Evolutionary conservation across 2,888 invertebrate genomes (phyloP).

Genomic region (Melanchra persicariae): DNA sequence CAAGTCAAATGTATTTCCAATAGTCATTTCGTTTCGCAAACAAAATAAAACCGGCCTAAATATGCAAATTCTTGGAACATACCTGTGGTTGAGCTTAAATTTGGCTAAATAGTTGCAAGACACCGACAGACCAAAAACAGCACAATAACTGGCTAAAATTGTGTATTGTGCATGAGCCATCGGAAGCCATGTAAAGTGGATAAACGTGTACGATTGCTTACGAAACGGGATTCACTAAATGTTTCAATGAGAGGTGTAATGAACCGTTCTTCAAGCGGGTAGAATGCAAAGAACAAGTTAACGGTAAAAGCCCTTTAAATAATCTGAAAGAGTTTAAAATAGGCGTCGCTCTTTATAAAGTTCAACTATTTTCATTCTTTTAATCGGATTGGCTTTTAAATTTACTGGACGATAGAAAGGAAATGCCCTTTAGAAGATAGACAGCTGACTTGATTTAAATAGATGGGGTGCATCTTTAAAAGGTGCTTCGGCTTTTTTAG

Average conservation of each 20-base stretch:
- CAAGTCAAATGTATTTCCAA: neutral
- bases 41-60: neutral
- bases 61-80: neutral
- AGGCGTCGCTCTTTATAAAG: neutral
- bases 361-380: neutral
- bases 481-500: neutral
- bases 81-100: neutral
- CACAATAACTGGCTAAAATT: neutral
- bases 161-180: neutral
- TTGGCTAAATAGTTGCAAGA: neutral
- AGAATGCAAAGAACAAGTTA: too few species aligned
- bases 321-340: neutral
- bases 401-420: neutral
- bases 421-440: neutral
- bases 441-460: neutral
- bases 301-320: too few species aligned
- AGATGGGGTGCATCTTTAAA: neutral
- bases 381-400: neutral
- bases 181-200: neutral
- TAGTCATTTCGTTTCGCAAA: neutral
- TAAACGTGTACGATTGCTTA: neutral
- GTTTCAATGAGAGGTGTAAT: neutral
- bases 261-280: neutral
- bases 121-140: neutral
- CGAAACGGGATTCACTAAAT: neutral